phyloP scores from a whole-genome alignment of 2,797 vertebrate genomes.

The Sebastes wilsoni region DNA sequence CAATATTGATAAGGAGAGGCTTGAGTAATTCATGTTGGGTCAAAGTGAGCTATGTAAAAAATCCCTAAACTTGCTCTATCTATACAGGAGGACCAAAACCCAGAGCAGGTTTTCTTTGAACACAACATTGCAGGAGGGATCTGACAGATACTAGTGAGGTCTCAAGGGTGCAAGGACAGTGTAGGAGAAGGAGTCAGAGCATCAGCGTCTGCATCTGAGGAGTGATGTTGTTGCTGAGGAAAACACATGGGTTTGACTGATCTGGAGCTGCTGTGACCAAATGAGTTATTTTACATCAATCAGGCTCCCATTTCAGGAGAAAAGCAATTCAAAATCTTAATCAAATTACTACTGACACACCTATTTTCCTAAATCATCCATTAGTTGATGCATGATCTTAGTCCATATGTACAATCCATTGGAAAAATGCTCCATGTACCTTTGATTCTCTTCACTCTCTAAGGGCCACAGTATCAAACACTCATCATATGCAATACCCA shows the following conservation, averaged over 20 bases:
- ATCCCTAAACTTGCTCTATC: not conserved
- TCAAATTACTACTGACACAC: not conserved
- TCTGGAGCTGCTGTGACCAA: not conserved
- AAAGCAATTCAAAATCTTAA: constrained; percentile 11
- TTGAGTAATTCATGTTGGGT: not conserved
- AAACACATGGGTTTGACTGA: not conserved
- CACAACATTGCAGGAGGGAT: not conserved
- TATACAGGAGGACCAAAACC: not conserved
- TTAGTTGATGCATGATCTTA: not conserved
- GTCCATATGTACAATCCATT: not conserved
- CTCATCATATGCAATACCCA: not conserved
- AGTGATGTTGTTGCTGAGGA: not conserved
- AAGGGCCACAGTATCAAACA: not conserved
- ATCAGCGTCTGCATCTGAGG: not conserved
- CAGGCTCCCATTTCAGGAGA: not conserved
- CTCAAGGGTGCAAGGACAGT: not conserved
- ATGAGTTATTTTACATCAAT: not conserved
- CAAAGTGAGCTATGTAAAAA: not conserved
- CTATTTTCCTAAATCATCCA: accelerated
- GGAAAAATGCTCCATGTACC: not conserved
- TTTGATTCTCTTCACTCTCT: not conserved
- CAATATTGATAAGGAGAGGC: not conserved
- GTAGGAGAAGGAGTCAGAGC: not conserved
- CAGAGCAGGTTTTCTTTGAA: not conserved
- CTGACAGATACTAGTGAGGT: not conserved